phyloP scores from a whole-genome alignment of 92 coral and sea anemone species.

The Paramuricea clavata region DNA sequence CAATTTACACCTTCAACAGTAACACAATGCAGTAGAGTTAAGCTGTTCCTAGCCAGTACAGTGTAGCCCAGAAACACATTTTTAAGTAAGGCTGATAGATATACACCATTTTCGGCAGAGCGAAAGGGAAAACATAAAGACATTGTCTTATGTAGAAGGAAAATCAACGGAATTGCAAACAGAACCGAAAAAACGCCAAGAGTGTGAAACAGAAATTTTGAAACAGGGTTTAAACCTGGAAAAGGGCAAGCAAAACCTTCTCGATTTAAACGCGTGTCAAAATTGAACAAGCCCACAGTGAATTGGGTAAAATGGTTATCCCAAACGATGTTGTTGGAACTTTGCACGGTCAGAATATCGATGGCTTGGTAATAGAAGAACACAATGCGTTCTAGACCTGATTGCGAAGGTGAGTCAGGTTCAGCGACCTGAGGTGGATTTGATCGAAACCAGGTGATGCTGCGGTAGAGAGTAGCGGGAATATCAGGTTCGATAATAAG shows the following conservation, averaged over 20 bases:
- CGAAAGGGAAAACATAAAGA: constrained; percentile 3
- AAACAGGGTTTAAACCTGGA: constrained; percentile 61
- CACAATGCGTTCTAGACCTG: constrained; percentile 19
- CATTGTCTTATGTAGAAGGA: constrained; percentile 34
- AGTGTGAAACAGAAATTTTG: constrained; percentile 16
- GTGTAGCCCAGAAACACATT: constrained; percentile 72
- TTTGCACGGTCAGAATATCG: not conserved
- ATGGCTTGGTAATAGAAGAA: constrained; percentile 40
- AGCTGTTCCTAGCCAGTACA: constrained; percentile 61
- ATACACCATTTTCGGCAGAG: constrained; percentile 43
- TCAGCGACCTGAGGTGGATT: not conserved
- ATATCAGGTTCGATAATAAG: constrained; percentile 27
- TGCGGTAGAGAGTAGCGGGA: not conserved
- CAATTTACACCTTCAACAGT: constrained; percentile 39
- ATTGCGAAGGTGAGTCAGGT: not conserved
- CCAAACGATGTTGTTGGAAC: not conserved
- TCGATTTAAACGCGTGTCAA: constrained; percentile 45
- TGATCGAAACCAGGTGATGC: constrained; percentile 20
- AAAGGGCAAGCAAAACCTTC: constrained; percentile 73
- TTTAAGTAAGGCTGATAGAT: constrained; percentile 69
- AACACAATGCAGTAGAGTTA: constrained; percentile 63
- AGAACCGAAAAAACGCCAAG: constrained; percentile 30
- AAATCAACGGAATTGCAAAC: constrained; percentile 26
- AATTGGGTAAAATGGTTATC: constrained; percentile 15
- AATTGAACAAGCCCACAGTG: constrained; percentile 52